Conservation (phyloP, 2,113 vertebrate genomes). For the Albula goreensis region DNA sequence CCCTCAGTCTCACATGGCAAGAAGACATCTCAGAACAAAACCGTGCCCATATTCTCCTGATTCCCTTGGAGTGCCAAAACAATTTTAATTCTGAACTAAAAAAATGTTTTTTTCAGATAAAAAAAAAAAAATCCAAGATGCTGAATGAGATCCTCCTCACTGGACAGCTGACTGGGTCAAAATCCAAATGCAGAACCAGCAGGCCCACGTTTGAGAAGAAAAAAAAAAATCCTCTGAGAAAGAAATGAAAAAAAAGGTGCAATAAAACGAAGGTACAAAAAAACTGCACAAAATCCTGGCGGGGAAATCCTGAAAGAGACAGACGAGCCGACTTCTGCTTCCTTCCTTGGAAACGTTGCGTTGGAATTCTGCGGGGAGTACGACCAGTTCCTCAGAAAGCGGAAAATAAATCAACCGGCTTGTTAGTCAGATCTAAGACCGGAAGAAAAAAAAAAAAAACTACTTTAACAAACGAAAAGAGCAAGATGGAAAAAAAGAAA, state of each 20-base stretch:
- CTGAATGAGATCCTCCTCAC: constrained; percentile 47
- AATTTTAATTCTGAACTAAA: background rate
- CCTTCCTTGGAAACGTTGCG: background rate
- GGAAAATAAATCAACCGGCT: background rate
- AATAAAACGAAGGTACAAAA: constrained; percentile 4
- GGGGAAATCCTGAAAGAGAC: background rate
- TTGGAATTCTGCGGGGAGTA: constrained; percentile 20
- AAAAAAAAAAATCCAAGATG: background rate
- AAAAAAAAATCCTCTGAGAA: constrained; percentile 33
- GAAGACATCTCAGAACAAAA: constrained; percentile 67
- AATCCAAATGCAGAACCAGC: constrained; percentile 12
- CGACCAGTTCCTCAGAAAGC: background rate
- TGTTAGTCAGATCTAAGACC: background rate
- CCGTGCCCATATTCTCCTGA: constrained; percentile 52
- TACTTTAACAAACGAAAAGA: background rate
- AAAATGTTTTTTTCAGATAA: background rate
- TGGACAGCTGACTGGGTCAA: constrained; percentile 19
- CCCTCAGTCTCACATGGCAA: constrained; percentile 56
- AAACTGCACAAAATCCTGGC: constrained; percentile 40
- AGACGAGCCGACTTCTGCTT: background rate
- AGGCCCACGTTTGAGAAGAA: background rate
- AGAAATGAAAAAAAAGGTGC: constrained; percentile 37
- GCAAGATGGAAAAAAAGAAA: background rate
- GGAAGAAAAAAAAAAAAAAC: background rate
- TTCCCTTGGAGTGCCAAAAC: constrained; percentile 8